Conservation (phyloP, 2,797 vertebrate species). For the Pseudochirops cupreus region DNA sequence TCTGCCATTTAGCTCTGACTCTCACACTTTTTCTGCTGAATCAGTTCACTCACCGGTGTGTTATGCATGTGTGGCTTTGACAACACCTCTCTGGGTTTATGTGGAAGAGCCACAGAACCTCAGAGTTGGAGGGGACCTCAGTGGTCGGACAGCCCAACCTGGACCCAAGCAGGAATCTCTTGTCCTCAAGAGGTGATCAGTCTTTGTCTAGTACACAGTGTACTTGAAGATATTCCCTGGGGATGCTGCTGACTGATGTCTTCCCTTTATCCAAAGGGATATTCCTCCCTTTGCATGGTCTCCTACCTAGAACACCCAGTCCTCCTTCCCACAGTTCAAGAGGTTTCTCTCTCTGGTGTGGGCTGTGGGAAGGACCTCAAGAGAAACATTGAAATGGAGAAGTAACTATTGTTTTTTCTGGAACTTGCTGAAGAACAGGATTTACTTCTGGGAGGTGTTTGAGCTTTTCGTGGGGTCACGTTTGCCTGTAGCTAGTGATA, state of each 20-base stretch:
- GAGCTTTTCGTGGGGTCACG: slow-evolving; percentile 7
- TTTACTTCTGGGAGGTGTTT: slow-evolving; percentile 32
- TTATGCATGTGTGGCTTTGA: background rate
- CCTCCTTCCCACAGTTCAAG: background rate
- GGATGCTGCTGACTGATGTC: background rate
- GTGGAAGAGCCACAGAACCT: background rate
- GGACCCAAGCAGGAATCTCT: background rate
- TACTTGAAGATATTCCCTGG: background rate
- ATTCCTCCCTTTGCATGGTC: background rate
- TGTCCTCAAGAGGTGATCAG: background rate
- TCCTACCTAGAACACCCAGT: background rate
- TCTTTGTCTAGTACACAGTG: background rate
- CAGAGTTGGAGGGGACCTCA: background rate
- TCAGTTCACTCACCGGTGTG: background rate
- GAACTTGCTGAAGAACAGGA: background rate
- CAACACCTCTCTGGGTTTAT: background rate
- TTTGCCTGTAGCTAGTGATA: slow-evolving; percentile 57
- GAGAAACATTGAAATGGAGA: background rate
- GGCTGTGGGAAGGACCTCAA: background rate
- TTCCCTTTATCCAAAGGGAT: background rate
- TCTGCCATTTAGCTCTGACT: background rate
- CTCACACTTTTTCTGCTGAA: background rate
- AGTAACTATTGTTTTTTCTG: background rate
- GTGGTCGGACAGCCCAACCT: background rate
- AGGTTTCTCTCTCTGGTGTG: background rate